Evolutionary conservation across 2,113 vertebrate species (phyloP).

Genomic region (Erythrocercus mccallii): DNA sequence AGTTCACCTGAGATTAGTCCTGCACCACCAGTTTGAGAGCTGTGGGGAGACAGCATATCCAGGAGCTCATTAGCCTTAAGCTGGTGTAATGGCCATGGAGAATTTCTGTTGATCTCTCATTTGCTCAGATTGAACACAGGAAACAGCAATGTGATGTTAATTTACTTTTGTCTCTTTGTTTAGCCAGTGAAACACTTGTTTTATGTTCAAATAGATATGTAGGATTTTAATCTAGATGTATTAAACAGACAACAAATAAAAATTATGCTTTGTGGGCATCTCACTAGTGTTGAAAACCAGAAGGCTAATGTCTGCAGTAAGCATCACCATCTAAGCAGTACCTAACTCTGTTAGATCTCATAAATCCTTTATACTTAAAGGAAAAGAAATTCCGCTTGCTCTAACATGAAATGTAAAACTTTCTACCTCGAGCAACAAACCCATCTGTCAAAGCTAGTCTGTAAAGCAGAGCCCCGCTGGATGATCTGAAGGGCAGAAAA

Average conservation of each 20-base stretch:
- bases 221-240: constrained; percentile 13
- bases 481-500: constrained; percentile 38
- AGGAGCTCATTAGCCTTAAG: background rate
- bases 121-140: background rate
- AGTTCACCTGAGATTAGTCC: background rate
- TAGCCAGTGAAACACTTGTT: background rate
- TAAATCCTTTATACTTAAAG: constrained; percentile 55
- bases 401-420: constrained; percentile 50
- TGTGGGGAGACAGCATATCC: background rate
- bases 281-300: background rate
- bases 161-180: constrained; percentile 15
- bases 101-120: background rate
- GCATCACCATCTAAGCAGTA: constrained; percentile 20
- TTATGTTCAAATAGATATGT: background rate
- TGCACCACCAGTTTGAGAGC: background rate
- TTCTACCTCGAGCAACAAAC: constrained; percentile 21
- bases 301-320: constrained; percentile 24
- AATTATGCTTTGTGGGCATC: constrained; percentile 31
- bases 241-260: constrained; percentile 24
- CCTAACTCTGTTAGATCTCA: constrained; percentile 19
- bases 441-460: constrained; percentile 32
- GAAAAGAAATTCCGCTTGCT: constrained; percentile 14
- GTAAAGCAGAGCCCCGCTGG: background rate
- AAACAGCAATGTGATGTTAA: background rate
- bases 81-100: accelerated